Percentiles rank a stretch among this genome's conserved stretches.
Conservation (phyloP, 2,113 vertebrate species). For the Rhizomys pruinosus region DNA sequence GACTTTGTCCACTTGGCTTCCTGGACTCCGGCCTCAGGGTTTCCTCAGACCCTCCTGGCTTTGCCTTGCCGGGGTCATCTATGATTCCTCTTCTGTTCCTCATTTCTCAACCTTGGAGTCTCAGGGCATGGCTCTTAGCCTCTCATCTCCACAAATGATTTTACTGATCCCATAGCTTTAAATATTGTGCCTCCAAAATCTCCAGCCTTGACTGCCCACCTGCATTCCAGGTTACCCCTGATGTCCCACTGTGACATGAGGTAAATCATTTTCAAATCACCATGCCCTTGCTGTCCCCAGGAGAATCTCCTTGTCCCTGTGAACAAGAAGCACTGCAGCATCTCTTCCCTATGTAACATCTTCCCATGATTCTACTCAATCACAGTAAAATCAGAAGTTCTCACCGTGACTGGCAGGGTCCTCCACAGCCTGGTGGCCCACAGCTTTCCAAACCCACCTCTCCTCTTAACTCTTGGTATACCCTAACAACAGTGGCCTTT, state of each 20-base stretch:
- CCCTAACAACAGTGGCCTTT: background rate
- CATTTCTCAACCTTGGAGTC: background rate
- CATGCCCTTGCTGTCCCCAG: background rate
- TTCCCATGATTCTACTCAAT: background rate
- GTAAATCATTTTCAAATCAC: background rate
- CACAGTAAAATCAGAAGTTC: background rate
- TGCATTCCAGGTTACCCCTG: background rate
- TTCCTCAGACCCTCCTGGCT: background rate
- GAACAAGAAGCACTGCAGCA: too few species aligned
- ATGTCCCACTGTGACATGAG: background rate
- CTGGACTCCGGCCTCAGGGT: background rate
- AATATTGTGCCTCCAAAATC: constrained; percentile 9
- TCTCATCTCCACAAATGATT: background rate
- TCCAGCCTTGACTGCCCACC: background rate
- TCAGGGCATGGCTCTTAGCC: background rate
- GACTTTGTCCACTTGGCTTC: constrained; percentile 30
- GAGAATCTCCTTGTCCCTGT: background rate
- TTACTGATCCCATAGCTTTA: background rate
- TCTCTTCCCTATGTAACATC: too few species aligned
- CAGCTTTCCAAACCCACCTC: background rate
- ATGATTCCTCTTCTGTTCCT: constrained; percentile 28
- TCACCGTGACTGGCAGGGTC: background rate
- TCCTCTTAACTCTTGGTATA: background rate
- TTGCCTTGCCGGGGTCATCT: constrained; percentile 21
- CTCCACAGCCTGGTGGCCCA: background rate